A percentile compares a stretch with the other conserved stretches of the same genome.
Conservation (phyloP, 1,140 invertebrate species). For the Drusus annulatus region DNA sequence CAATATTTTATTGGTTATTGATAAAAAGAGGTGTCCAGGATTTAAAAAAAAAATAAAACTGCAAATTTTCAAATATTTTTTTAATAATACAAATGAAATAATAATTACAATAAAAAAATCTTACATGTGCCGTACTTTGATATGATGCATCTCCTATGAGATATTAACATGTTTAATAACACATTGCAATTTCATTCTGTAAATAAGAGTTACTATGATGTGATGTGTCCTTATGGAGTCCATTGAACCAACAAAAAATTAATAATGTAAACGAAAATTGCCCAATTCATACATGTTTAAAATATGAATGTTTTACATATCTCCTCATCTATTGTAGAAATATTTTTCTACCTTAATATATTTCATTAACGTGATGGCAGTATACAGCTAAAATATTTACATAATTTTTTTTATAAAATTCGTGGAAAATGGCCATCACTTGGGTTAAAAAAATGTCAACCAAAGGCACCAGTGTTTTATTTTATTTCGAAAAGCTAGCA, state of each 20-base stretch:
- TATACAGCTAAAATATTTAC: constrained; percentile 11
- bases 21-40: too few species aligned
- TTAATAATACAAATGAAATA: constrained; percentile 49
- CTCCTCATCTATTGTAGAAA: not conserved
- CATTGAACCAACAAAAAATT: not conserved
- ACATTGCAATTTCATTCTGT: too few species aligned
- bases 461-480: constrained; percentile 48
- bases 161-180: not conserved
- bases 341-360: constrained; percentile 17
- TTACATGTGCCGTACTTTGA: constrained; percentile 36
- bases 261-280: not conserved
- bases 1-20: too few species aligned
- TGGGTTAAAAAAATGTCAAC: constrained; percentile 37
- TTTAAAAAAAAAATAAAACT: too few species aligned
- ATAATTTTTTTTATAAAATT: constrained; percentile 35
- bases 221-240: too few species aligned
- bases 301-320: not conserved
- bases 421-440: constrained; percentile 36
- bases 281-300: not conserved
- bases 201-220: too few species aligned
- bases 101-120: constrained; percentile 48
- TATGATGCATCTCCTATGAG: constrained; percentile 31
- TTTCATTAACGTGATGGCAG: not conserved
- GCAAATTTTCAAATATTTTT: constrained; percentile 6
- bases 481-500: constrained; percentile 46